Conservation (phyloP, 2,888 invertebrate species). For the Stegophylla sp. region DNA sequence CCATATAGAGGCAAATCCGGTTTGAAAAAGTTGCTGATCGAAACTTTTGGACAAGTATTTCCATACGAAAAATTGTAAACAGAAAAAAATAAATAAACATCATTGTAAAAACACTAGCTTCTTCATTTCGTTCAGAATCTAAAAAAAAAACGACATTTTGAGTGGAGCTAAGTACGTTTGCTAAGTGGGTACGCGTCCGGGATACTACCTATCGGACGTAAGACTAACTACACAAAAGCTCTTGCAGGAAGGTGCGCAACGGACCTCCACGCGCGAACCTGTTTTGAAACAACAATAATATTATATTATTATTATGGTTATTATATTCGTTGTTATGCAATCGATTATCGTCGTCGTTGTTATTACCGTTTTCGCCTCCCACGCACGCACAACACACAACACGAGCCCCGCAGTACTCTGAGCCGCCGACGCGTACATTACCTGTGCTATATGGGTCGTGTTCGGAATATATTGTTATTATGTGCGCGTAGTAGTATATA, state of each 20-base stretch:
- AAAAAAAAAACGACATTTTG: too few relatives aligned
- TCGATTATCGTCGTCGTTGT: neutral
- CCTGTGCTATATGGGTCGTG: neutral
- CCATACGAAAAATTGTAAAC: too few relatives aligned
- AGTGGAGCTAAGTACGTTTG: too few relatives aligned
- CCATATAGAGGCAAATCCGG: too few relatives aligned
- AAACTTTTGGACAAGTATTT: too few relatives aligned
- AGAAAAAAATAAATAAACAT: too few relatives aligned
- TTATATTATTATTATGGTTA: neutral
- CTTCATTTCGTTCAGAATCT: too few relatives aligned
- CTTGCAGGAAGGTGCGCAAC: neutral
- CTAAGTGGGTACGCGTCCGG: too few relatives aligned
- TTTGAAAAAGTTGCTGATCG: too few relatives aligned
- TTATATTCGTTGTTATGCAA: neutral
- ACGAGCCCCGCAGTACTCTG: neutral
- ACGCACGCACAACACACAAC: neutral
- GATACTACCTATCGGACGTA: neutral
- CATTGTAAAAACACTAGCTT: too few relatives aligned
- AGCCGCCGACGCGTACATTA: too few relatives aligned
- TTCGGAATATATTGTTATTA: conserved; percentile 2
- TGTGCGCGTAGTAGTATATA: neutral
- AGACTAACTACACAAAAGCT: neutral
- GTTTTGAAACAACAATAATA: conserved; percentile 1
- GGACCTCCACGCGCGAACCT: neutral
- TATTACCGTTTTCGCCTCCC: neutral